Conservation (phyloP, 2,888 invertebrate genomes). For the Byasa hedistus region DNA sequence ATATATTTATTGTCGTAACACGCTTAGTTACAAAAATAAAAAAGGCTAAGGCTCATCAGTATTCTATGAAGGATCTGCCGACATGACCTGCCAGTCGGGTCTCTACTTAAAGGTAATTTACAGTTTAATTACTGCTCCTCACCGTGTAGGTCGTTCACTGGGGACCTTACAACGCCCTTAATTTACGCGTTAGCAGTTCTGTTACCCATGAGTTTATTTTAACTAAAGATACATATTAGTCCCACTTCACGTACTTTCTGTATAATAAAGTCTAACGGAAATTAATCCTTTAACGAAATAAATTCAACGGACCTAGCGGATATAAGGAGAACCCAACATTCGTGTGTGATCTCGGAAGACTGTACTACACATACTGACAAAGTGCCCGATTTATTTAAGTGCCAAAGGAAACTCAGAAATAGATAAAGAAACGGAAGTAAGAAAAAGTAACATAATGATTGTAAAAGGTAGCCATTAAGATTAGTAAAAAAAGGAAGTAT, state of each 20-base stretch:
- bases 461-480: too few species aligned
- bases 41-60: conserved; percentile 51
- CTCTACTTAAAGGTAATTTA: conserved; percentile 73
- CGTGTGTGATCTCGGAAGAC: too few species aligned
- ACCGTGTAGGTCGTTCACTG: conserved; percentile 17
- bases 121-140: conserved; percentile 71
- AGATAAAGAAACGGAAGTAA: too few species aligned
- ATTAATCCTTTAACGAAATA: too few species aligned
- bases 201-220: conserved; percentile 8
- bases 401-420: too few species aligned
- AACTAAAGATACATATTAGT: conserved; percentile 7
- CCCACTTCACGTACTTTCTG: not conserved
- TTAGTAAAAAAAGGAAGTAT: too few species aligned
- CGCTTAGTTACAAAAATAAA: not conserved
- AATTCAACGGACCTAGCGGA: too few species aligned
- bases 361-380: too few species aligned
- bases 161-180: conserved; percentile 14
- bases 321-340: too few species aligned
- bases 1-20: not conserved
- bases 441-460: too few species aligned
- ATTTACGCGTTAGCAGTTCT: conserved; percentile 16
- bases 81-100: conserved; percentile 68
- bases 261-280: not conserved
- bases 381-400: too few species aligned
- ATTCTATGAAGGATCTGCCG: conserved; percentile 58